A percentile compares a stretch with the other conserved stretches of the same genome.
Evolutionary conservation across 2,888 invertebrate genomes (phyloP).

Genomic region (Congeria kusceri): DNA sequence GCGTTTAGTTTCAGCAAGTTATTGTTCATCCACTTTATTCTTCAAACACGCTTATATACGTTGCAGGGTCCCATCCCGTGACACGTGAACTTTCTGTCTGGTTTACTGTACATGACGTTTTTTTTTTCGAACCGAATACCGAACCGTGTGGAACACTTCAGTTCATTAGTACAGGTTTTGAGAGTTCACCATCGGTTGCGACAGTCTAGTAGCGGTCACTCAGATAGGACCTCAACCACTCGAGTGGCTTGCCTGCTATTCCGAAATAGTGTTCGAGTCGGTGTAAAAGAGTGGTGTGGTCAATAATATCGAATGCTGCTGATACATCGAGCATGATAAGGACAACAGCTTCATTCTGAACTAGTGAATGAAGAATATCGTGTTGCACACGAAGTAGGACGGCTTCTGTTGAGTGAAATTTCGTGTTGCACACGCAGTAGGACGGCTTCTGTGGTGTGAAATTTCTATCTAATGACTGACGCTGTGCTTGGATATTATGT

Average conservation of each 20-base stretch:
- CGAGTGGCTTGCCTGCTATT: conserved; percentile 21
- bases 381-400: neutral
- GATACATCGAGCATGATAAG: conserved; percentile 8
- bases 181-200: conserved; percentile 9
- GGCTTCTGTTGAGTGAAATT: neutral
- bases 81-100: conserved; percentile 13
- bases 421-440: neutral
- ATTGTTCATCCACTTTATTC: conserved; percentile 30
- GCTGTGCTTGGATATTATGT: neutral
- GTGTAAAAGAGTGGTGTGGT: conserved; percentile 9
- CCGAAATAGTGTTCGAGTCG: conserved; percentile 14
- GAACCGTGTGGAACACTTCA: neutral
- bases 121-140: neutral
- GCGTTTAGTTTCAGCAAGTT: neutral
- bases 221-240: conserved; percentile 23
- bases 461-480: neutral
- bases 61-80: conserved; percentile 7
- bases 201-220: conserved; percentile 28
- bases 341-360: conserved; percentile 3
- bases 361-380: neutral
- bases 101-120: conserved; percentile 9
- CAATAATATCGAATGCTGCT: conserved; percentile 28
- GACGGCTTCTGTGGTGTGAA: neutral
- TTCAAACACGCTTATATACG: conserved; percentile 31
- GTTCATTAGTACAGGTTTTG: conserved; percentile 4